Base-by-base conservation (phyloP, 2,113 vertebrate genomes). In the Sterna hirundo region DNA sequence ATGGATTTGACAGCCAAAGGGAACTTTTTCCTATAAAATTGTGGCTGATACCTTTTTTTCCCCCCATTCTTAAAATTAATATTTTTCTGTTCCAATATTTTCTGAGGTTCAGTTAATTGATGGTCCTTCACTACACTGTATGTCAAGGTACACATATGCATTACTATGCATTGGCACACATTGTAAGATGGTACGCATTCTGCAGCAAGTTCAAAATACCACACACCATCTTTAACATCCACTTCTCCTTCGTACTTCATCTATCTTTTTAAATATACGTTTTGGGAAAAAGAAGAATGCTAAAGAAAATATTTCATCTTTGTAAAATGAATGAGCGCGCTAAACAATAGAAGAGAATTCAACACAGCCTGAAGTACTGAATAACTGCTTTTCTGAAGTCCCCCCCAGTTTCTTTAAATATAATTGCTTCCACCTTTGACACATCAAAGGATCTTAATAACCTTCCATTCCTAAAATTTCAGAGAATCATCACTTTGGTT, bases 251-350 rank as follows among this genome's bases (percentile, higher is more conserved):
- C 84, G 54, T 82, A 87, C 14, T 69, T 93, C 52, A 87, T 79
- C 18, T 89, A 34, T 95, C 88, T 97, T 87, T 87, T 94, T 44
- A 40, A 95, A 74, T 42, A 95, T 13, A 80, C 22, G 47, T 83
- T 58, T 69, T 57, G 38, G 61, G 20, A 6, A 34, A 94, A 97
- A 97, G 84, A 92, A 90, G 10, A 82, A 93, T 58, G 42, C 60
- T 94, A 78, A 91, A 92, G 91, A 90, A 97, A 97, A 96, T 88
- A 97, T 77, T 96, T 86, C 90, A 93, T 66, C 83, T 69, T 86
- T 94, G 57, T 93, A 82, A 91, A 91, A 83, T 47, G n/a, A 88
- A 91, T 54, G 58, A 70, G 64, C 26, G 14, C 19, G 30, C 32
- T 96, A 97, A 97, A 93, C 55, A 95, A 94, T 23, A 88, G 65